Evolutionary conservation across 2,797 vertebrate species (phyloP).

Genomic region (Spizella passerina): DNA sequence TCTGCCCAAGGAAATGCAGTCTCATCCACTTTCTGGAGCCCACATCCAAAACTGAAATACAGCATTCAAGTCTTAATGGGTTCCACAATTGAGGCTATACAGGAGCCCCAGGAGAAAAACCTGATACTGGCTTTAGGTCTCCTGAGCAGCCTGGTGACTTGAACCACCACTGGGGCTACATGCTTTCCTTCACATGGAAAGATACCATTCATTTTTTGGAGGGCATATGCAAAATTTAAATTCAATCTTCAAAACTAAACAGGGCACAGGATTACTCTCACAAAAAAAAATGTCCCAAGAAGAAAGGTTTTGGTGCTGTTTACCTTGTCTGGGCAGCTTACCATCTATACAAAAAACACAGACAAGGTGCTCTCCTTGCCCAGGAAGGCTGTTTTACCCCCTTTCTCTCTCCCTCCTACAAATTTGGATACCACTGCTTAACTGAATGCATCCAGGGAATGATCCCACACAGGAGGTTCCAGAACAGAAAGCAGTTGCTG

Average conservation of each 20-base stretch:
- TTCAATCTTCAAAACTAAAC: neutral
- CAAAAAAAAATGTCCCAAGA: neutral
- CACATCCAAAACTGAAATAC: neutral
- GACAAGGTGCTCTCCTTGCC: neutral
- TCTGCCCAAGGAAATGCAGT: neutral
- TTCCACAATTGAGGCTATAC: neutral
- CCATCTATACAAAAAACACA: neutral
- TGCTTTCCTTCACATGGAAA: neutral
- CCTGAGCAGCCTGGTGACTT: neutral
- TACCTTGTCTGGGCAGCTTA: neutral
- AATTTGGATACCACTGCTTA: neutral
- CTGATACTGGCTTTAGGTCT: neutral
- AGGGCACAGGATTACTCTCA: neutral
- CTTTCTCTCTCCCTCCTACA: neutral
- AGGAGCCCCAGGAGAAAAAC: neutral
- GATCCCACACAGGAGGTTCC: neutral
- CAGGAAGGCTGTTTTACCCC: neutral
- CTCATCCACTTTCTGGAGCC: neutral
- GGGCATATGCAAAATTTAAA: neutral
- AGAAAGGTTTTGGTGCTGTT: neutral
- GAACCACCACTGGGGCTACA: neutral
- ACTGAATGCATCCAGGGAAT: neutral
- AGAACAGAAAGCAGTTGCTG: fast-evolving
- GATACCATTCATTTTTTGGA: neutral
- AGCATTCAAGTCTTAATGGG: neutral